These are phyloP conservation scores for Doryteuthis pealeii DNA, from an alignment of 1,140 invertebrate genomes.

Conservation along the genomic window DNA sequence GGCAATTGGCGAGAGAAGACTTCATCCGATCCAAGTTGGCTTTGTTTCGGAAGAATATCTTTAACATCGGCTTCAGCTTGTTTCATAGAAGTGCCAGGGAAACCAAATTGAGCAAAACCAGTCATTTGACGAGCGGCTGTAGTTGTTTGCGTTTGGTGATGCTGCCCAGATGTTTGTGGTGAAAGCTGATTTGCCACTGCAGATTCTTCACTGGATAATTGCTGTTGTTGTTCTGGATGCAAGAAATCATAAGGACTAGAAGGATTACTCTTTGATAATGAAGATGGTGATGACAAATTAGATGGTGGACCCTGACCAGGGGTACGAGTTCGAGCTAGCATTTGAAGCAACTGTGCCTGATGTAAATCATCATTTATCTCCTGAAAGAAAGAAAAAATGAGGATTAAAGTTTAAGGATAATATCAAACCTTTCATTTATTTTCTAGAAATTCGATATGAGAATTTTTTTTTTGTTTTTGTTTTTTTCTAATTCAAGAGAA, in stretches of 20 bases:
- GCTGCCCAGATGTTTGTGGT: not conserved
- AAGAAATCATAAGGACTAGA: constrained; percentile 8
- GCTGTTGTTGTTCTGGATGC: constrained; percentile 6
- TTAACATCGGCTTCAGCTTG: constrained; percentile 1
- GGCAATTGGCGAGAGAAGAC: not conserved
- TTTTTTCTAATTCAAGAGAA: too few relatives aligned
- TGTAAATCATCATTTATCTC: constrained; percentile 1
- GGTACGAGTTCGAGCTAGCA: not conserved
- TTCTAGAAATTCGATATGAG: too few relatives aligned
- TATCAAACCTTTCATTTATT: too few relatives aligned
- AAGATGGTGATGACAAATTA: constrained; percentile 6
- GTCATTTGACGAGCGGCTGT: not conserved
- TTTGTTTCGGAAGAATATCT: not conserved
- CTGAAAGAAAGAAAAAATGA: not conserved
- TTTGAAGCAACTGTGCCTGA: not conserved
- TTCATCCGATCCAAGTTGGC: not conserved
- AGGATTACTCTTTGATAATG: constrained; percentile 9
- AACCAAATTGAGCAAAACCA: not conserved
- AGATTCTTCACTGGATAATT: not conserved
- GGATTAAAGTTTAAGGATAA: not conserved
- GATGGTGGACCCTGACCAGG: not conserved
- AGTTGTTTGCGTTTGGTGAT: not conserved
- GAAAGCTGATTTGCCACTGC: not conserved
- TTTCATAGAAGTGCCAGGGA: not conserved
- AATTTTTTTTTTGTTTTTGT: too few relatives aligned